Evolutionary conservation across 2,113 vertebrate genomes (phyloP).

Genomic region (Calonectris borealis): DNA sequence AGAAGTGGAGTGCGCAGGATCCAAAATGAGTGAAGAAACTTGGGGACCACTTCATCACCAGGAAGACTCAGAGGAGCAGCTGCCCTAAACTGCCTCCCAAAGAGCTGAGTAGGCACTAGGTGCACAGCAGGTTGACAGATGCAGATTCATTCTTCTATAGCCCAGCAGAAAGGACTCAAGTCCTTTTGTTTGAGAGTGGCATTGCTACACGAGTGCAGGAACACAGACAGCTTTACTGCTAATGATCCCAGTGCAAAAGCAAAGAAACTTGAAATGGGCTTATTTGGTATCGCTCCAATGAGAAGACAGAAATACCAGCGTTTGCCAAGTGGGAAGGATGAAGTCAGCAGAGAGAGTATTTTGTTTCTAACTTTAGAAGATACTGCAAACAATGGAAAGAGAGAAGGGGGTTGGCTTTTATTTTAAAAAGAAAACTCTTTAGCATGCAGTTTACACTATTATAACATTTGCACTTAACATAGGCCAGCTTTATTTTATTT

Average conservation of each 20-base stretch:
- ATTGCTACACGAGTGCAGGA: neutral
- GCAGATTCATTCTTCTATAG: neutral
- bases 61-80: neutral
- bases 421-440: constrained; percentile 25
- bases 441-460: neutral
- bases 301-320: neutral
- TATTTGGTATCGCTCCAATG: constrained; percentile 30
- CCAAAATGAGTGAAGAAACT: neutral
- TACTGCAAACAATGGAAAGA: constrained; percentile 48
- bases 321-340: constrained; percentile 50
- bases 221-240: neutral
- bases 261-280: constrained; percentile 16
- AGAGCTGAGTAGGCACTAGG: neutral
- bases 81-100: neutral
- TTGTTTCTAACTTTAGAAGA: constrained; percentile 63
- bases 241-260: neutral
- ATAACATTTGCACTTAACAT: constrained; percentile 22
- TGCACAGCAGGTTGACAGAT: neutral
- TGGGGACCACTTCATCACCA: neutral
- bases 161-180: neutral
- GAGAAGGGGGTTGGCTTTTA: neutral
- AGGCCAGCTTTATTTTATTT: constrained; percentile 51
- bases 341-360: constrained; percentile 50
- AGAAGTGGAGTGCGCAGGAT: neutral
- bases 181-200: neutral